Evolutionary conservation across 2,888 invertebrate species (phyloP).

Genomic region (Cyaniris semiargus): DNA sequence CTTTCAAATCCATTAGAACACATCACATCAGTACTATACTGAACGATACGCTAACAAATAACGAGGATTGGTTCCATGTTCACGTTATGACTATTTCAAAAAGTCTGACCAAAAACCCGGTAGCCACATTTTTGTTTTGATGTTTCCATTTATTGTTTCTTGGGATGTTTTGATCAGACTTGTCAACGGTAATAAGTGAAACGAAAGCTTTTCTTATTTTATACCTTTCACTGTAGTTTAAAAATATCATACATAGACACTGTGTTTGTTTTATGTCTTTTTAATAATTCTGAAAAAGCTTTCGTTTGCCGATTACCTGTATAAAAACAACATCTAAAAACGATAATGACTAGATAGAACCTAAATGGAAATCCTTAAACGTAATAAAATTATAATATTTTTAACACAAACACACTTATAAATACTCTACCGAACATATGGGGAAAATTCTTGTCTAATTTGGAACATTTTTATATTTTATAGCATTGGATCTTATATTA

Average conservation of each 20-base stretch:
- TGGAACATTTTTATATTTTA: slow-evolving; percentile 21
- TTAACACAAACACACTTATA: background rate
- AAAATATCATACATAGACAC: background rate
- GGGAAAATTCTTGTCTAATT: slow-evolving; percentile 9
- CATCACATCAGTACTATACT: slow-evolving; percentile 24
- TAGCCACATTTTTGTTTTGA: background rate
- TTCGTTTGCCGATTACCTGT: background rate
- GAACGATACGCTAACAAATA: slow-evolving; percentile 44
- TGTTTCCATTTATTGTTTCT: background rate
- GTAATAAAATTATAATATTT: background rate
- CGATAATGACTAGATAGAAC: slow-evolving; percentile 25
- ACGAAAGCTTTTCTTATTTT: slow-evolving; percentile 5
- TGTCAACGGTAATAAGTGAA: slow-evolving; percentile 9
- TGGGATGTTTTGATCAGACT: background rate
- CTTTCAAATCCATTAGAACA: slow-evolving; percentile 30
- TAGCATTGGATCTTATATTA: slow-evolving; percentile 24
- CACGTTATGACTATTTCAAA: slow-evolving; percentile 40
- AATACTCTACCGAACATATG: background rate
- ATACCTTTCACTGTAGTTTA: background rate
- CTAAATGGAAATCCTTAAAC: slow-evolving; percentile 17
- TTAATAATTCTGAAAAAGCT: background rate
- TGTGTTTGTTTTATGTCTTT: background rate
- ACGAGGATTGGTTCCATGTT: slow-evolving; percentile 60
- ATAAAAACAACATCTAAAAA: slow-evolving; percentile 29
- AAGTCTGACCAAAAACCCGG: background rate